Percentiles rank a stretch among this genome's conserved stretches.
These are phyloP conservation scores for Beris morrisii DNA, from an alignment of 2,888 invertebrate genomes.

Conservation along the genomic window DNA sequence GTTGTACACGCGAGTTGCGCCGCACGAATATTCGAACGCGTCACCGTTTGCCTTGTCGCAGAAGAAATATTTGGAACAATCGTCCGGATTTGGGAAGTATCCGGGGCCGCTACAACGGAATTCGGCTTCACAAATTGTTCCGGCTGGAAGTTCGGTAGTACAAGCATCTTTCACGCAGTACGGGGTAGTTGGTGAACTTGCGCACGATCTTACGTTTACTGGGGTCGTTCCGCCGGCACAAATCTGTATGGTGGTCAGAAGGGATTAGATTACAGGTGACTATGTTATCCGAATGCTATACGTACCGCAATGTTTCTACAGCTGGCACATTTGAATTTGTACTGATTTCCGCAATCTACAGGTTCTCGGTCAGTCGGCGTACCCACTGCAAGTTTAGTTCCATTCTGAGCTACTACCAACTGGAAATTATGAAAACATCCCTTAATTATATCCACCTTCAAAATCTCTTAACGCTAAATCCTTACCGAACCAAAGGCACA, in stretches of 20 bases:
- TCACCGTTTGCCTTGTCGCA: slow-evolving; percentile 19
- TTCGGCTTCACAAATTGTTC: not conserved
- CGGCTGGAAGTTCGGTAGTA: not conserved
- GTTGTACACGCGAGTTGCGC: slow-evolving; percentile 27
- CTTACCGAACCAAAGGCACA: no score
- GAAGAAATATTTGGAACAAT: slow-evolving; percentile 33
- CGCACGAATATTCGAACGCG: slow-evolving; percentile 28
- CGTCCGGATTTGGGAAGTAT: slow-evolving; percentile 33
- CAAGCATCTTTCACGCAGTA: slow-evolving; percentile 2
- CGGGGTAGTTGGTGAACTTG: not conserved
- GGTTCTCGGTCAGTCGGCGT: no score
- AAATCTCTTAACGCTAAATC: no score
- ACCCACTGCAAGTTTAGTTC: no score
- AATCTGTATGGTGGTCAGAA: not conserved
- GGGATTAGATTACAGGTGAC: no score
- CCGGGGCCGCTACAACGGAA: slow-evolving; percentile 29
- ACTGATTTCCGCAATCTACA: no score
- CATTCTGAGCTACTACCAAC: no score
- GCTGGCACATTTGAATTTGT: no score
- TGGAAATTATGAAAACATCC: no score
- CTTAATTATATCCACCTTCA: no score
- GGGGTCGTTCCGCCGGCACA: not conserved
- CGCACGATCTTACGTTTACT: slow-evolving; percentile 4
- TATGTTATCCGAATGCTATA: no score
- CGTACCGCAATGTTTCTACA: no score